phyloP scores from a whole-genome alignment of 2,113 vertebrate genomes.

The Sinocyclocheilus grahami region DNA sequence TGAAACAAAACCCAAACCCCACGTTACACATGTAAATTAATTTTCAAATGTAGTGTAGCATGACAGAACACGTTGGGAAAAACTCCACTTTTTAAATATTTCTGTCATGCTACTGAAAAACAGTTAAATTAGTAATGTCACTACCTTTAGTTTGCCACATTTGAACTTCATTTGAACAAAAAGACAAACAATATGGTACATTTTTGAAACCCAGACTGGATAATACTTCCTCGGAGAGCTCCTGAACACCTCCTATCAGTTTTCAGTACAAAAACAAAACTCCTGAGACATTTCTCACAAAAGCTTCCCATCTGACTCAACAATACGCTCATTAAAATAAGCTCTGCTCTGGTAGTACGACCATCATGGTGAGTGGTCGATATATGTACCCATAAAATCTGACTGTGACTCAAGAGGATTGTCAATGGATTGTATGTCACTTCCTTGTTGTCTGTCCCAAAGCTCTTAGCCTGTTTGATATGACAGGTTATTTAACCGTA shows the following conservation, averaged over 20 bases:
- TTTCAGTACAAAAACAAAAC: slow-evolving; percentile 2
- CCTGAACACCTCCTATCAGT: not conserved
- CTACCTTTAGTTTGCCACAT: no score
- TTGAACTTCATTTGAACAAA: not conserved
- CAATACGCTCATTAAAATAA: not conserved
- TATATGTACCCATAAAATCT: slow-evolving; percentile 13
- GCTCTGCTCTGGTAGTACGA: not conserved
- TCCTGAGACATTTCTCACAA: not conserved
- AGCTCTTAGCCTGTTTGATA: not conserved
- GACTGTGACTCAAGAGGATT: not conserved
- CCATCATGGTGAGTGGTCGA: not conserved
- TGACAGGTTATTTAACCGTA: slow-evolving; percentile 13
- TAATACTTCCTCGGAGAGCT: not conserved
- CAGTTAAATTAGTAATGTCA: not conserved
- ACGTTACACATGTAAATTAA: no score
- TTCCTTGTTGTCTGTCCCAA: slow-evolving; percentile 12
- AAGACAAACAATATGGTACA: not conserved
- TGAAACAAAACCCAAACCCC: no score
- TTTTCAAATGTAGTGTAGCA: not conserved
- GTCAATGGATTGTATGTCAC: slow-evolving; percentile 18
- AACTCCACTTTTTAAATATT: not conserved
- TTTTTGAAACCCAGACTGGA: not conserved
- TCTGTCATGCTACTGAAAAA: not conserved
- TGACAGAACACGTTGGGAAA: not conserved
- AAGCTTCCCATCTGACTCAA: not conserved